Percentiles rank a stretch among this genome's conserved stretches.
phyloP scores from a whole-genome alignment of 2,113 vertebrate genomes.

The Rhynchomys soricoides region DNA sequence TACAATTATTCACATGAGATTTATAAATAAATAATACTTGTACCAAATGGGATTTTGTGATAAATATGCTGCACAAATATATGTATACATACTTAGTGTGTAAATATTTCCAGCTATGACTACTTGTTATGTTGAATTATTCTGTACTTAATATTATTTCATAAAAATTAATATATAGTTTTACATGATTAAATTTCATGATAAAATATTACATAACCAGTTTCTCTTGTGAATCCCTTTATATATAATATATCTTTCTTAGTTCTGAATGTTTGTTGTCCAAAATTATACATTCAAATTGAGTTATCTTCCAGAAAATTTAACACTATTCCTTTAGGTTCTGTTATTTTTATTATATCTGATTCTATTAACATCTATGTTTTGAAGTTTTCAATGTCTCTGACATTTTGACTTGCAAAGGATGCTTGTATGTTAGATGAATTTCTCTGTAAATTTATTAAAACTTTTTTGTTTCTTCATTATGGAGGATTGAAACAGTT shows the following conservation, averaged over 20 bases:
- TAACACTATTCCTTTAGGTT: neutral
- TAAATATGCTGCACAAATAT: neutral
- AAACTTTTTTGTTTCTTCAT: conserved; percentile 57
- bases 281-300: neutral
- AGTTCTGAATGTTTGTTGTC: neutral
- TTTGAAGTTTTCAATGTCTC: neutral
- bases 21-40: neutral
- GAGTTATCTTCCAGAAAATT: neutral
- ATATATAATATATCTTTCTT: neutral
- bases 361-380: neutral
- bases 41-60: neutral
- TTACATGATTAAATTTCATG: neutral
- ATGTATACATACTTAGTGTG: neutral
- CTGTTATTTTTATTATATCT: neutral
- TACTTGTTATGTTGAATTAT: neutral
- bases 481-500: conserved; percentile 58
- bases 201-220: neutral
- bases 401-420: conserved; percentile 5
- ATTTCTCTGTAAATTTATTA: conserved; percentile 41
- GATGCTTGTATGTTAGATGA: neutral
- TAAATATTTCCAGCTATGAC: neutral
- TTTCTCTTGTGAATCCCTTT: neutral
- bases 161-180: neutral
- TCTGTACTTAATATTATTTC: neutral
- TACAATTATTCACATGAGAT: neutral